Percentiles rank a stretch among this genome's conserved stretches.
Conservation (phyloP, 2,113 vertebrate genomes). For the Hucho hucho region DNA sequence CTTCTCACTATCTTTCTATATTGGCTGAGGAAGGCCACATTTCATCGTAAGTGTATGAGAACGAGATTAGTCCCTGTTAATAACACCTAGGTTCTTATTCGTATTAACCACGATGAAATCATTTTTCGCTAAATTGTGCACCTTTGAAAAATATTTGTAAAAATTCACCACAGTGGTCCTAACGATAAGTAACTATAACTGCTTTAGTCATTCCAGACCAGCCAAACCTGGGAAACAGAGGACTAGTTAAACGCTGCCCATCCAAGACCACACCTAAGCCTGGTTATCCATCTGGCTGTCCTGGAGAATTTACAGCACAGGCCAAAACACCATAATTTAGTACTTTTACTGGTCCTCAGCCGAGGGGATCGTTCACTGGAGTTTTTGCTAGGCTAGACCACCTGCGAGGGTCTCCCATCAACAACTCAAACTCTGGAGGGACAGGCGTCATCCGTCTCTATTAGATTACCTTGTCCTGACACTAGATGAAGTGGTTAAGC, state of each 20-base stretch:
- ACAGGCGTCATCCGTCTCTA: conserved; percentile 51
- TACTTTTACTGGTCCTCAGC: conserved; percentile 73
- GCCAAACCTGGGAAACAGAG: conserved; percentile 57
- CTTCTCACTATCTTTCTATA: too few species aligned
- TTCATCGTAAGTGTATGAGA: too few species aligned
- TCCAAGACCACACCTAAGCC: conserved; percentile 55
- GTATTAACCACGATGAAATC: too few species aligned
- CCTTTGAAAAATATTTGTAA: too few species aligned
- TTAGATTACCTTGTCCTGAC: neutral
- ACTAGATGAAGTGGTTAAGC: neutral
- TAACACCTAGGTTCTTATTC: neutral
- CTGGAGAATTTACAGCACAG: conserved; percentile 70
- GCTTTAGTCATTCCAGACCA: conserved; percentile 48
- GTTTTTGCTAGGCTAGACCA: conserved; percentile 73
- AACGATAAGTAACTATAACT: neutral
- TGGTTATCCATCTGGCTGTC: conserved; percentile 65
- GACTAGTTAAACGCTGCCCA: conserved; percentile 60
- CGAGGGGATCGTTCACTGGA: conserved; percentile 67
- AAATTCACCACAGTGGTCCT: too few species aligned
- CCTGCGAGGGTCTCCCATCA: conserved; percentile 68
- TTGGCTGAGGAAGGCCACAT: too few species aligned
- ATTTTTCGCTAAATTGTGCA: too few species aligned
- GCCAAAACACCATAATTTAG: conserved; percentile 72
- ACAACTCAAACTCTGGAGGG: conserved; percentile 53
- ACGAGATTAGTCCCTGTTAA: neutral